Base-by-base conservation (phyloP, 2,797 vertebrate species). In the Manis pentadactyla region DNA sequence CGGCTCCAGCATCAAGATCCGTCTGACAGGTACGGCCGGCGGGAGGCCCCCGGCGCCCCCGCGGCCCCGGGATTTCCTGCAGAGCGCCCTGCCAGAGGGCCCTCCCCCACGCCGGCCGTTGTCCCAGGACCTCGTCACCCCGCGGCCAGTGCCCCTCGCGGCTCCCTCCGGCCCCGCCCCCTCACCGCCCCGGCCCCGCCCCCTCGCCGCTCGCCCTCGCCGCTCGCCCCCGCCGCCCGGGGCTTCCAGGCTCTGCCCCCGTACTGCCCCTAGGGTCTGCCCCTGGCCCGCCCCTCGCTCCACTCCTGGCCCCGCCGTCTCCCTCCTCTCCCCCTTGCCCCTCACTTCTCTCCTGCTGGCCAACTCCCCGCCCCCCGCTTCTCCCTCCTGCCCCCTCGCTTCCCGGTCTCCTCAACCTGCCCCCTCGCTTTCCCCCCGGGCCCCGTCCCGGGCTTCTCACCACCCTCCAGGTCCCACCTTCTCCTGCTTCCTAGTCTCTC, bases 1-100 rank as follows among this genome's bases (percentile, higher is more conserved):
- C 99, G 99, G 99, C 97, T 99, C 99, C 98, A 99, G 99, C 99
- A 99, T 99, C 99, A 99, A 99, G 99, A 99, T 99, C 98, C 99
- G 99, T 98, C 99, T 99, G 99, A 99, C 99, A 99, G 99, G 99
- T 99, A 99, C 98, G 93, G 87, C 82, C 53, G 42, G 63, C 37
- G 13, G 46, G 94, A 64, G 94, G 84, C 64, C 92, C 92, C 39
- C 61, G 25, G 64, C 73, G 64, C 79, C 68, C 11, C 25, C 29
- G 49, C 68, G 51, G 42, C 57, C 81, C 57, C 21, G 82, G 84
- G 37, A 64, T 64, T 74, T 17, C 89, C 94, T 63, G 34, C 83
- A 23, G 93, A 39, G 77, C 75, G 39, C 84, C 95, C 84, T 17
- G 42, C 77, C 4, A 27, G 39, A 27, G 66, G 53, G 42, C 88